phyloP scores from a whole-genome alignment of 2,888 invertebrate genomes.

The Drosophila yooni region DNA sequence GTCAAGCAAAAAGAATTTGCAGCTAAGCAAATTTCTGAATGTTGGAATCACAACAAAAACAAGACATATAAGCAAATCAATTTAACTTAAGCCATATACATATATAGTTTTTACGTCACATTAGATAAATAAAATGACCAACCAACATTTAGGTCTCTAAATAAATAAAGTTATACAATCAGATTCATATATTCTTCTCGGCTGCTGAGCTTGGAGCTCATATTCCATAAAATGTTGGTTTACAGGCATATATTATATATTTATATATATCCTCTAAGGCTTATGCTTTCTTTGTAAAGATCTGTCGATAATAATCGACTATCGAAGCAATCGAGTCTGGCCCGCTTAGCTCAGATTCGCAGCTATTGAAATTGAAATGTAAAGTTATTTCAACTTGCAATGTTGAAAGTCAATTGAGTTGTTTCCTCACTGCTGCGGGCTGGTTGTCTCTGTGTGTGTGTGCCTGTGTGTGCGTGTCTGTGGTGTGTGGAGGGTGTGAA shows the following conservation, averaged over 20 bases:
- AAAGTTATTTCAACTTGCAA: not conserved
- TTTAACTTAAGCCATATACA: not conserved
- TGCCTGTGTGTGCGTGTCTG: not conserved
- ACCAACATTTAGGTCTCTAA: not conserved
- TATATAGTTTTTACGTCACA: not conserved
- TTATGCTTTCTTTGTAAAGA: not conserved
- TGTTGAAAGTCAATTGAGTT: not conserved
- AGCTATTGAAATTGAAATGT: conserved; percentile 1
- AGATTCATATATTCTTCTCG: not conserved
- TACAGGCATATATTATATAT: too few relatives aligned
- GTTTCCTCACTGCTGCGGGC: not conserved
- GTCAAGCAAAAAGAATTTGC: not conserved
- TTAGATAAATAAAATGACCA: not conserved
- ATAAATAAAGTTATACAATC: too few relatives aligned
- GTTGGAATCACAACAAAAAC: not conserved
- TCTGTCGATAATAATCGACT: not conserved
- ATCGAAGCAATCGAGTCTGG: not conserved
- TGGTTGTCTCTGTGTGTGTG: not conserved
- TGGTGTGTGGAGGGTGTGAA: not conserved
- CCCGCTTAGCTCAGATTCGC: not conserved
- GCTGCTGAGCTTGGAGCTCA: not conserved
- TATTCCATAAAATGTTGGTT: not conserved
- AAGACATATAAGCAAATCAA: too few relatives aligned
- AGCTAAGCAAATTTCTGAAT: not conserved
- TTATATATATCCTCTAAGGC: not conserved